Conservation (phyloP, 1,140 invertebrate species). For the Atta texana region DNA sequence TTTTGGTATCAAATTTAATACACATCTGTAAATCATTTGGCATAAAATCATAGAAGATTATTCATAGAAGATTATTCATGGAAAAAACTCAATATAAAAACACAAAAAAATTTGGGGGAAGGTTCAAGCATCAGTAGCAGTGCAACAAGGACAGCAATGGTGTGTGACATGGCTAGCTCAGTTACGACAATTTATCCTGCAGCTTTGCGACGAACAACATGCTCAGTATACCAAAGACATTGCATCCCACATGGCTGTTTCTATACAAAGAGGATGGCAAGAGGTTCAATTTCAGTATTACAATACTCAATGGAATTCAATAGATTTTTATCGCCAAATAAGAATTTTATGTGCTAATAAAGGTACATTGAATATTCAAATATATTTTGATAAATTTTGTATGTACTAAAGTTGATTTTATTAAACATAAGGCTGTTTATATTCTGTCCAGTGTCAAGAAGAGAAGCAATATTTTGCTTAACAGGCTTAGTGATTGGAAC, state of each 20-base stretch:
- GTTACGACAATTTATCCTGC: constrained; percentile 77
- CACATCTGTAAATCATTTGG: not conserved
- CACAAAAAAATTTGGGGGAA: constrained; percentile 67
- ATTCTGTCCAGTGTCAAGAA: constrained; percentile 82
- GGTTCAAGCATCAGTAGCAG: constrained; percentile 82
- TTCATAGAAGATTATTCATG: constrained; percentile 21
- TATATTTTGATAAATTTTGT: constrained; percentile 49
- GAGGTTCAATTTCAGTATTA: constrained; percentile 79
- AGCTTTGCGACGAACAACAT: constrained; percentile 81
- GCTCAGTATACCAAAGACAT: constrained; percentile 80
- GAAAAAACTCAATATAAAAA: constrained; percentile 40
- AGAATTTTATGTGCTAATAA: constrained; percentile 71
- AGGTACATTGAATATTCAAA: constrained; percentile 75
- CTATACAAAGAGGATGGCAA: constrained; percentile 78
- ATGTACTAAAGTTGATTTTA: constrained; percentile 19
- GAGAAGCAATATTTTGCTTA: constrained; percentile 86
- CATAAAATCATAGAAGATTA: constrained; percentile 16
- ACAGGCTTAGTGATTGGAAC: constrained; percentile 85
- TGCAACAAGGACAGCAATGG: constrained; percentile 83
- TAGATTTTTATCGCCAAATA: constrained; percentile 79
- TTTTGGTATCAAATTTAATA: not conserved
- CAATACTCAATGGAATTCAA: constrained; percentile 77
- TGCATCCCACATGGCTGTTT: constrained; percentile 74
- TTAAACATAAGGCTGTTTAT: constrained; percentile 30
- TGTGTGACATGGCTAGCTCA: constrained; percentile 79